Conservation (phyloP, 2,113 vertebrate species). For the Hepsetus odoe region DNA sequence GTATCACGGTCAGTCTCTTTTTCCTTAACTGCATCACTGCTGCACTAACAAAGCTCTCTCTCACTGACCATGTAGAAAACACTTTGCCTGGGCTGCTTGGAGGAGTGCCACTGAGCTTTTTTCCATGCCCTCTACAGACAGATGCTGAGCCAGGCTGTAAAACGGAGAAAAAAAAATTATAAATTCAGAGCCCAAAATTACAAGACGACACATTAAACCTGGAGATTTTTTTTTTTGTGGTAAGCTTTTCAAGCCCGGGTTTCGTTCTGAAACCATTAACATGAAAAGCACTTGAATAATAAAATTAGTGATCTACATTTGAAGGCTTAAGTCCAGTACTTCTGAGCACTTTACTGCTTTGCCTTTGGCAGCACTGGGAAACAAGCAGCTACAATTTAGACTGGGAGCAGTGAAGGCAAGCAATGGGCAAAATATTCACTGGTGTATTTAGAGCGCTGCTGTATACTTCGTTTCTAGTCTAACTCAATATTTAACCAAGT, state of each 20-base stretch:
- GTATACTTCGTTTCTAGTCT: not conserved
- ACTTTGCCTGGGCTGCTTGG: slow-evolving; percentile 37
- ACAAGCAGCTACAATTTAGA: not conserved
- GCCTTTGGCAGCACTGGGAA: not conserved
- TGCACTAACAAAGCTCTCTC: slow-evolving; percentile 24
- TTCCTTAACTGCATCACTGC: slow-evolving; percentile 21
- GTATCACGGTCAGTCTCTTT: not conserved
- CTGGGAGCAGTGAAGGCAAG: not conserved
- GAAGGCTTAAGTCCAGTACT: not conserved
- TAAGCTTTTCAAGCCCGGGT: slow-evolving; percentile 13
- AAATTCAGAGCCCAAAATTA: slow-evolving; percentile 44
- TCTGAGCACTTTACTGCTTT: slow-evolving; percentile 26
- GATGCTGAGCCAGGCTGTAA: slow-evolving; percentile 55
- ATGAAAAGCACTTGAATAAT: slow-evolving; percentile 48
- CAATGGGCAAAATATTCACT: not conserved
- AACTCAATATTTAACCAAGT: not conserved
- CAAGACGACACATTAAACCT: slow-evolving; percentile 48
- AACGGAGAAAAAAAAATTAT: slow-evolving; percentile 15
- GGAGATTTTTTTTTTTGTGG: slow-evolving; percentile 39
- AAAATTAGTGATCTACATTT: slow-evolving; percentile 26
- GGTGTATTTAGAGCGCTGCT: not conserved
- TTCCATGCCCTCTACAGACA: slow-evolving; percentile 54
- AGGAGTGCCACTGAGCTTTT: slow-evolving; percentile 48
- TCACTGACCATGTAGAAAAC: slow-evolving; percentile 41
- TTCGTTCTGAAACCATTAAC: slow-evolving; percentile 46